These are phyloP conservation scores for Gadus chalcogrammus DNA, from an alignment of 2,113 vertebrate species.

Conservation along the genomic window DNA sequence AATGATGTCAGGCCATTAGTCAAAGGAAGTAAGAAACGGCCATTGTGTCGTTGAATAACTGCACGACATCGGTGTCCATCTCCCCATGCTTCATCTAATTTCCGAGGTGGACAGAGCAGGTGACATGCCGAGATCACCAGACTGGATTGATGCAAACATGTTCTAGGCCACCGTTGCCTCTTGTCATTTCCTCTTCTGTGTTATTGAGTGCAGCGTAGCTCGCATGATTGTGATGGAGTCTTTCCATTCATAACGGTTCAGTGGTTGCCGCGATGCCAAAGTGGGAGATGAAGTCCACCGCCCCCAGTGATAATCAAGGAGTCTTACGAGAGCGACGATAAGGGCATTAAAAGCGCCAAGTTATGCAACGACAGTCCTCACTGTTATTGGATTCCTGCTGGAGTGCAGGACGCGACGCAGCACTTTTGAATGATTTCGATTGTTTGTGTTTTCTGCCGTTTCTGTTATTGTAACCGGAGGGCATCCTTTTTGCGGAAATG, in stretches of 20 bases:
- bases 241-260: conserved; percentile 36
- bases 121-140: too few relatives aligned
- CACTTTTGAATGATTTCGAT: conserved; percentile 8
- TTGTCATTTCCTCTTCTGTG: background rate
- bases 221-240: conserved; percentile 17
- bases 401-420: conserved; percentile 9
- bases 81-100: too few relatives aligned
- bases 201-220: conserved; percentile 5
- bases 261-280: conserved; percentile 42
- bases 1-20: too few relatives aligned
- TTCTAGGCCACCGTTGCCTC: background rate
- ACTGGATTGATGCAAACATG: too few relatives aligned
- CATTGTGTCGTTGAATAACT: too few relatives aligned
- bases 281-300: conserved; percentile 11
- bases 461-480: conserved; percentile 15
- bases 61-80: too few relatives aligned
- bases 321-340: conserved; percentile 12
- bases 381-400: conserved; percentile 9
- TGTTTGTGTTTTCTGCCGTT: conserved; percentile 10
- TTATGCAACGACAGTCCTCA: conserved; percentile 14
- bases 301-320: conserved; percentile 37
- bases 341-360: conserved; percentile 8
- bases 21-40: too few relatives aligned
- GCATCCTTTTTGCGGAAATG: conserved; percentile 14
- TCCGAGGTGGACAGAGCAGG: too few relatives aligned